Percentiles rank a stretch among this genome's conserved stretches.
phyloP scores from a whole-genome alignment of 2,797 vertebrate genomes.

The Artibeus lituratus region DNA sequence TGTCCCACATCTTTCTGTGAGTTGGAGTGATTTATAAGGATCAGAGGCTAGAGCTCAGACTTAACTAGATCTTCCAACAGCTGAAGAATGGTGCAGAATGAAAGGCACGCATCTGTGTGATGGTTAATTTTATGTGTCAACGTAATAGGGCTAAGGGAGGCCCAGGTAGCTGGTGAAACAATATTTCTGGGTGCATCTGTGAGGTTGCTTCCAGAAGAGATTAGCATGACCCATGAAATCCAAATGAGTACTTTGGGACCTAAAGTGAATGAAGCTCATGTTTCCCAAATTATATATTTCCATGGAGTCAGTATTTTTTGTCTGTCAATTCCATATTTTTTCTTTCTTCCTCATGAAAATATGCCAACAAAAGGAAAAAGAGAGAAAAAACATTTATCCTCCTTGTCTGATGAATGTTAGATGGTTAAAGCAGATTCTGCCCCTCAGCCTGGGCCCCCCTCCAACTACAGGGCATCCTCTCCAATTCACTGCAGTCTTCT shows the following conservation, averaged over 20 bases:
- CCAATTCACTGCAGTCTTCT: background rate
- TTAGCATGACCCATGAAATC: background rate
- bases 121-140: background rate
- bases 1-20: background rate
- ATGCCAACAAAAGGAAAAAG: background rate
- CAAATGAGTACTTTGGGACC: background rate
- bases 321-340: background rate
- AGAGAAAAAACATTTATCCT: background rate
- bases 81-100: background rate
- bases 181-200: background rate
- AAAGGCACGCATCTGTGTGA: background rate
- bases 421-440: background rate
- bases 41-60: background rate
- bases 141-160: background rate
- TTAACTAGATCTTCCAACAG: background rate
- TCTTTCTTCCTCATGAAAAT: conserved; percentile 5
- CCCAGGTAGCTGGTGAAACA: background rate
- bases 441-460: background rate
- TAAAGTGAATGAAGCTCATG: background rate
- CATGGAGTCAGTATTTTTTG: background rate
- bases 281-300: background rate
- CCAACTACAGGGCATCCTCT: background rate
- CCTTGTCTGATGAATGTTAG: background rate
- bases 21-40: background rate
- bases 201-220: background rate